A percentile compares a stretch with the other conserved stretches of the same genome.
These are phyloP conservation scores for Heteropelma amictum DNA, from an alignment of 2,888 invertebrate genomes.

Conservation along the genomic window DNA sequence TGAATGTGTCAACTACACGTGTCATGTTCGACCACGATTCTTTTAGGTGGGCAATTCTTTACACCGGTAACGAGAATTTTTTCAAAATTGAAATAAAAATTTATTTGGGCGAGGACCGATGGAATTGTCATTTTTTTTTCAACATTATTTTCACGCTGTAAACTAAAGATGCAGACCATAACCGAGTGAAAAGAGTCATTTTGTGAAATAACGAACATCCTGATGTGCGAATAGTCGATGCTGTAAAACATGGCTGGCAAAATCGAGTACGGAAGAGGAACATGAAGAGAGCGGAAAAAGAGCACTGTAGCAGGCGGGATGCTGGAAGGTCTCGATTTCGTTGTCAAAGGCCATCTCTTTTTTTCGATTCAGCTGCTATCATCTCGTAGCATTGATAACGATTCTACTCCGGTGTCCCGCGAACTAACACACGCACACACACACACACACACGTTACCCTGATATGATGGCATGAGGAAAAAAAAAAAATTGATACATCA, in stretches of 20 bases:
- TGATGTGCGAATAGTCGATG: not conserved
- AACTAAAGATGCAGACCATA: too few species aligned
- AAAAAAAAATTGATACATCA: constrained; percentile 7
- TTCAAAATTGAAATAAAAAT: too few species aligned
- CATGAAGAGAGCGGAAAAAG: constrained; percentile 8
- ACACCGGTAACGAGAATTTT: too few species aligned
- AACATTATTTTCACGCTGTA: too few species aligned
- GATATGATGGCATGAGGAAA: not conserved
- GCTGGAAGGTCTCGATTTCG: constrained; percentile 56
- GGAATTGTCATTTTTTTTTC: too few species aligned
- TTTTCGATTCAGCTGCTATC: constrained; percentile 47
- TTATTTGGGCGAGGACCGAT: too few species aligned
- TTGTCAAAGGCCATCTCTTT: constrained; percentile 62
- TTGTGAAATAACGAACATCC: not conserved
- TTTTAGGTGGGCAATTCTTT: too few species aligned
- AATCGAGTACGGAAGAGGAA: constrained; percentile 21
- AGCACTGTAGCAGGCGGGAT: not conserved
- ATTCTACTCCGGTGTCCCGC: constrained; percentile 49
- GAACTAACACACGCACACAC: too few species aligned
- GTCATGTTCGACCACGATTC: too few species aligned
- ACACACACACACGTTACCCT: not conserved
- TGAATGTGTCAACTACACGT: too few species aligned
- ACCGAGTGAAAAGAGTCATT: too few species aligned
- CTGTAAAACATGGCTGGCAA: not conserved
- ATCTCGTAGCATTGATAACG: constrained; percentile 32